These are phyloP conservation scores for Psilopsiagon aurifrons DNA, from an alignment of 2,113 vertebrate species.

Conservation along the genomic window DNA sequence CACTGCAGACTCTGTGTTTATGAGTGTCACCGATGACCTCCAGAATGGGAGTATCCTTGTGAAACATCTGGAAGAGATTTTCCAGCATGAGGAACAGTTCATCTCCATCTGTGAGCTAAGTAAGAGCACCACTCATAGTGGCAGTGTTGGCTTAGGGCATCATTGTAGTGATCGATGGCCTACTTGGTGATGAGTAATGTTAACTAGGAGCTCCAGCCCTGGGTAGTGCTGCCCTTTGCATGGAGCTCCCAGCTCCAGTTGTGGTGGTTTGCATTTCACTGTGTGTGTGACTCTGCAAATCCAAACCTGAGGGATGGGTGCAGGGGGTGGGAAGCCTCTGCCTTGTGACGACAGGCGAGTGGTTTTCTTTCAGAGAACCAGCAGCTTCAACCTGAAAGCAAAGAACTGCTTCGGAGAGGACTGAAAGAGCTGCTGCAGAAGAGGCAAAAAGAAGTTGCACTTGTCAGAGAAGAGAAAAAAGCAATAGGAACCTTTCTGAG, in stretches of 20 bases:
- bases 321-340: neutral
- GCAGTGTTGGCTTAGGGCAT: neutral
- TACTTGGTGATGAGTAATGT: neutral
- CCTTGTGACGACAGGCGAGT: neutral
- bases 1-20: conserved; percentile 72
- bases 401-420: rapidly evolving
- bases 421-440: conserved; percentile 64
- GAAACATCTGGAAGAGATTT: conserved; percentile 76
- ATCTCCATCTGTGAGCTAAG: conserved; percentile 78
- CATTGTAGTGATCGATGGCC: neutral
- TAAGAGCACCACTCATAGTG: conserved; percentile 49
- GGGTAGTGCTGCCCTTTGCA: neutral
- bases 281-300: neutral
- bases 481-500: conserved; percentile 78
- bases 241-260: neutral
- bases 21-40: conserved; percentile 31
- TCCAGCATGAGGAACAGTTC: conserved; percentile 60
- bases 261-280: neutral
- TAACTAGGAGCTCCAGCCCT: neutral
- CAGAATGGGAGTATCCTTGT: conserved; percentile 67
- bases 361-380: conserved; percentile 54
- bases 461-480: conserved; percentile 72
- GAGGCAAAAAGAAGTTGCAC: conserved; percentile 70
- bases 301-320: neutral
- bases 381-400: neutral